Evolutionary conservation across 1,140 invertebrate species (phyloP), one percentile per base, ranked within the genome.

Genomic region (Caenorhabditis latens): DNA sequence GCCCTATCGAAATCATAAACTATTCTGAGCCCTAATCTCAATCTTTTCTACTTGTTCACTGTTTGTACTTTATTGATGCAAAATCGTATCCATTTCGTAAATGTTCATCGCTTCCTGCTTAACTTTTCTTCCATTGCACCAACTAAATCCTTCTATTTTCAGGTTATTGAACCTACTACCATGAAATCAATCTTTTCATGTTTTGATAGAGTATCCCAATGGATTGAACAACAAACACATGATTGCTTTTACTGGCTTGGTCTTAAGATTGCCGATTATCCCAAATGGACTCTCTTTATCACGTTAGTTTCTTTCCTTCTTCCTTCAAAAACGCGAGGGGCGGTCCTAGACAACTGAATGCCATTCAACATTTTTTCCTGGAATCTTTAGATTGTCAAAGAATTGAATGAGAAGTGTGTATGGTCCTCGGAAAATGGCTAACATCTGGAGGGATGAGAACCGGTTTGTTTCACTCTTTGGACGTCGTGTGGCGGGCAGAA

Each of bases 171-270:
- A 55, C 61, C 24, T 48, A 40, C 48, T 42, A 53, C 11, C 14
- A 65, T 63, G 84, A 65, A 65, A 67, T 61, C 61, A 84, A 65
- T 61, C 65, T 63, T 50, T 4, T 19, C 14, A 87, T 87, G 48
- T 71, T 84, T 87, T 55, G 63, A 61, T 46, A 16, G 61, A 14
- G 71, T 79, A 79, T 79, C 71, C 71, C 71, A 50, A 24, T 79
- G 71, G 71, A 50, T 87, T 43, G 85, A 84, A 83, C 58, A 58
- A 55, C 85, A 88, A 43, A 86, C 85, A 48, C 86, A 89, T 55
- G 87, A 86, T 40, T 61, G 85, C 50, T 90, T 87, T 84, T 89
- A 90, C 40, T 82, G 48, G 32, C 46, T 89, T 84, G 88, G 88
- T 42, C 46, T 79, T 3, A 65, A 84, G 19, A 89, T 90, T 43